Base-by-base conservation (phyloP, 2,888 invertebrate species). In the Drosophila cognata region DNA sequence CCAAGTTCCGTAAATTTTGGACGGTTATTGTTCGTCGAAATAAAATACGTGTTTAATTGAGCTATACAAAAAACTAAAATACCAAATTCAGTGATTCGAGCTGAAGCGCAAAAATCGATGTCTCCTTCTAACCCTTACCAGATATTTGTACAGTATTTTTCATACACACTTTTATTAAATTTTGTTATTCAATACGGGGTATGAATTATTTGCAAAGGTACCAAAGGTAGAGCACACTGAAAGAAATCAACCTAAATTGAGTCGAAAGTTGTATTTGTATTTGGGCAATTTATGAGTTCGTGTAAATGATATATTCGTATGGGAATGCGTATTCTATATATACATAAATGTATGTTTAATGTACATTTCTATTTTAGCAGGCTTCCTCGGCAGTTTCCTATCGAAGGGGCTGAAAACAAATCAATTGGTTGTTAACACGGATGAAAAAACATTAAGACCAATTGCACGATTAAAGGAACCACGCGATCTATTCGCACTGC, bases 401-500 rank as follows among this genome's bases (percentile, higher is more conserved):
- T 92, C 93, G 41, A 93, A 93, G 78, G 92, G 91, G 62, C 74
- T 96, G 63, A 96, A 96, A 93, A 95, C 95, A 67, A 95, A 95
- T 92, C 95, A 95, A 92, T 93, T 95, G 88, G 95, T 96, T 93
- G 95, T 95, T 74, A 95, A 95, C 88, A 95, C 95, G 66, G 96
- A 96, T 92, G 94, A 94, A 84, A 95, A 93, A 92, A 95, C 95
- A 74, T 94, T 95, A 89, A 94, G 94, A 74, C 95, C 95, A 16
- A 94, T 95, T 88, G 95, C 95, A 43, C 95, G 95, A 88, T 92
- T 96, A 67, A 95, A 94, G 91, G 96, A 96, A 89, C 95, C 96
- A 21, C 94, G 96, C 79, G 96, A 96, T 91, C 94, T 96, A 69
- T 96, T 96, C 93, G 95, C 96, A 62, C 93, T 96, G 81, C 95